Evolutionary conservation across 2,797 vertebrate genomes (phyloP), one percentile per base, ranked within the genome.

Genomic region (Manis javanica): DNA sequence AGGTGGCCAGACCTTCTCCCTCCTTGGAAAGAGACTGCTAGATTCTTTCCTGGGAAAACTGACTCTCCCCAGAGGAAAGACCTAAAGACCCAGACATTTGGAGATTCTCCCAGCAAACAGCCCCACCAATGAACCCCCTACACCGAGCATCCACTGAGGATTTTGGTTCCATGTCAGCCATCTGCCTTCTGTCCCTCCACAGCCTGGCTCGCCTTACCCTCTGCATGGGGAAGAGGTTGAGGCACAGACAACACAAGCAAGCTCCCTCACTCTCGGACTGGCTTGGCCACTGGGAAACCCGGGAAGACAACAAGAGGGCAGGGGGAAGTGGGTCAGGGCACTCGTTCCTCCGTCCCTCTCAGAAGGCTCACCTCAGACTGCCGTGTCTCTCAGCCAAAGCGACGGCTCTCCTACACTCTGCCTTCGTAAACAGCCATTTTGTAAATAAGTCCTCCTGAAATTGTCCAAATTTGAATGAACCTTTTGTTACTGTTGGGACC

Each of bases 311-410:
- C 31, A 21, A 5, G n/a, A 79, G 68, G 10, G 15, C 29, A 19
- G 29, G 7, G n/a, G 4, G 29, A 1, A n/a, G 15, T 21, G 64
- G 69, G 23, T 11, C 13, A 1, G 3, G 26, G 5, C 37, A 1
- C 23, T 4, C 37, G 4, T 55, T 12, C 11, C 16, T 64, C 68
- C 10, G 31, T 21, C 61, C 16, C 15, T 39, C 59, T 68, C 29
- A 18, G 5, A 53, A 2, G 46, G 37, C 19, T 75, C 16, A 2
- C 64, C 57, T 68, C 2, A 12, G 49, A 59, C 51, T 34, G 19
- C 84, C 72, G 21, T 7, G 59, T 42, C 72, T 55, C 53, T 64
- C 55, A 19, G 6, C n/a, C 42, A 10, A 57, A 46, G 5, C 19
- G 2, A 18, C 24, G 19, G 12, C 15, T 59, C 31, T 31, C 49